These are phyloP conservation scores for Macquaria ambigua DNA, from an alignment of 2,113 vertebrate species.

Conservation along the genomic window DNA sequence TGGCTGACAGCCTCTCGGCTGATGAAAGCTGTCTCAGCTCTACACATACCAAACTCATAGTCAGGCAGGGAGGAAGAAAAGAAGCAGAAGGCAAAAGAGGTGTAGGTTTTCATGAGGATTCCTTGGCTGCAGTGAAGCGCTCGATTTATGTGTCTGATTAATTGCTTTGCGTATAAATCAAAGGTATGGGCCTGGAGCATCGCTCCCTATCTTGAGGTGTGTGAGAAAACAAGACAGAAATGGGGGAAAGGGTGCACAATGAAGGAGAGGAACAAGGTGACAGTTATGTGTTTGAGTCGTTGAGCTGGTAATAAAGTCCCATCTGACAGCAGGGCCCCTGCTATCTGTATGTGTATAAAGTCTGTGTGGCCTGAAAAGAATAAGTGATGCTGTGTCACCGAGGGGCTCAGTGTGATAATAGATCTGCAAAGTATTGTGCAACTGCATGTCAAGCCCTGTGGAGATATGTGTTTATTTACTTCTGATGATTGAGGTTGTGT, in stretches of 20 bases:
- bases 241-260: background rate
- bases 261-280: slow-evolving; percentile 48
- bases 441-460: slow-evolving; percentile 32
- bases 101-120: slow-evolving; percentile 82
- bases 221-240: slow-evolving; percentile 49
- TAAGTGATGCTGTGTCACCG: slow-evolving; percentile 32
- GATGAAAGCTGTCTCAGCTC: slow-evolving; percentile 23
- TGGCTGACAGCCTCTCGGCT: background rate
- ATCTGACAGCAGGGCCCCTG: slow-evolving; percentile 50
- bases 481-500: slow-evolving; percentile 57
- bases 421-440: slow-evolving; percentile 43
- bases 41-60: slow-evolving; percentile 27
- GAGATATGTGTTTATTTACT: slow-evolving; percentile 65
- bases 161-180: slow-evolving; percentile 81
- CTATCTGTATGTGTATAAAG: slow-evolving; percentile 32
- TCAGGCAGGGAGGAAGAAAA: slow-evolving; percentile 36
- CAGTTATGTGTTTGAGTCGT: slow-evolving; percentile 45
- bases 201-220: slow-evolving; percentile 38
- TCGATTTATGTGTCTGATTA: slow-evolving; percentile 82
- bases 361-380: slow-evolving; percentile 48
- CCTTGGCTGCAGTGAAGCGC: slow-evolving; percentile 58
- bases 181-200: slow-evolving; percentile 47
- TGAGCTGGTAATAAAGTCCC: slow-evolving; percentile 46
- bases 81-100: slow-evolving; percentile 52
- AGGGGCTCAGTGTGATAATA: slow-evolving; percentile 28